A percentile compares a stretch with the other conserved stretches of the same genome.
phyloP scores from a whole-genome alignment of 2,797 vertebrate genomes.

The Lacerta agilis region DNA sequence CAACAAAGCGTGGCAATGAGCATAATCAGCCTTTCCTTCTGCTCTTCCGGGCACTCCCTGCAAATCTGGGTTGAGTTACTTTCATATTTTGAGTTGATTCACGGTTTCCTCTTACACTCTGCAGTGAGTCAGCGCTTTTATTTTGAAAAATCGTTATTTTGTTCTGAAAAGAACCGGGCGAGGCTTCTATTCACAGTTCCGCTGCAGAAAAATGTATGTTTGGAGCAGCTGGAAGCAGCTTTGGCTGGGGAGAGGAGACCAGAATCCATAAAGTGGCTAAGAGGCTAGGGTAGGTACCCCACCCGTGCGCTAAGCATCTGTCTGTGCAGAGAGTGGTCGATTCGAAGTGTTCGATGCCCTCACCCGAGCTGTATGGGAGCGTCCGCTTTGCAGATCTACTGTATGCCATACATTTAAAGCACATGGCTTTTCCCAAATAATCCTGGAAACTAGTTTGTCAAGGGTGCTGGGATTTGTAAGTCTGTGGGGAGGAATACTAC shows the following conservation, averaged over 20 bases:
- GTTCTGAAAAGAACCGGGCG: constrained; percentile 57
- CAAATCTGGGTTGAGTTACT: constrained; percentile 62
- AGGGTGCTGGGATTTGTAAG: too few species aligned
- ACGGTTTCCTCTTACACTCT: constrained; percentile 26
- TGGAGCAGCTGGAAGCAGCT: constrained; percentile 41
- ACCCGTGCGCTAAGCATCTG: neutral
- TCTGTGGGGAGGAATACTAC: too few species aligned
- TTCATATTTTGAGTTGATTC: constrained; percentile 53
- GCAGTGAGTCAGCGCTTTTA: constrained; percentile 35
- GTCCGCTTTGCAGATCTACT: neutral
- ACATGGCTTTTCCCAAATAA: too few species aligned
- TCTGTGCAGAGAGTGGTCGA: neutral
- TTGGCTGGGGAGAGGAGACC: constrained; percentile 1
- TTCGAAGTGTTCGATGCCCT: neutral
- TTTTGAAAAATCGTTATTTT: constrained; percentile 41
- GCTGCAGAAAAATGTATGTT: neutral
- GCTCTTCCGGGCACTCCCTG: constrained; percentile 64
- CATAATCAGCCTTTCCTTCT: constrained; percentile 46
- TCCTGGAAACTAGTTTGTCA: too few species aligned
- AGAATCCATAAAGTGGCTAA: neutral
- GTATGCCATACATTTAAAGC: too few species aligned
- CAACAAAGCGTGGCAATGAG: neutral
- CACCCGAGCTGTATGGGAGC: neutral
- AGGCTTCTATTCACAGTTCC: constrained; percentile 29
- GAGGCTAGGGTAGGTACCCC: too few species aligned